A percentile compares a stretch with the other conserved stretches of the same genome.
Evolutionary conservation across 2,113 vertebrate species (phyloP).

Genomic region (Zeus faber): DNA sequence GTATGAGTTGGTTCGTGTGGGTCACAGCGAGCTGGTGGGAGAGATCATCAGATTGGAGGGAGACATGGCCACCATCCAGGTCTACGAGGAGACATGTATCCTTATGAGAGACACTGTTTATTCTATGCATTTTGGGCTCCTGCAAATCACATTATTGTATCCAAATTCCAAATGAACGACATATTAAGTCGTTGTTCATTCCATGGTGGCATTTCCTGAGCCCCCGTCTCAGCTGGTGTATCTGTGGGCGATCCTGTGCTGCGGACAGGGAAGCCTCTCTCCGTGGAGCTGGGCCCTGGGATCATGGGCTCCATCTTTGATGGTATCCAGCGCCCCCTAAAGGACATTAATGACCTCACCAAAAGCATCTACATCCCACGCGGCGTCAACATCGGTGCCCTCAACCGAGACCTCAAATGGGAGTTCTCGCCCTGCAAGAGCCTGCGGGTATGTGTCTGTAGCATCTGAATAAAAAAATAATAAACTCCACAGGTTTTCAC

Average conservation of each 20-base stretch:
- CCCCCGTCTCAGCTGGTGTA: slow-evolving; percentile 83
- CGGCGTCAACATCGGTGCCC: slow-evolving; percentile 92
- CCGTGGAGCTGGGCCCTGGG: slow-evolving; percentile 93
- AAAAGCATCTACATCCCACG: slow-evolving; percentile 97
- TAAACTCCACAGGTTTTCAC: background rate
- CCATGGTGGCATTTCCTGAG: slow-evolving; percentile 78
- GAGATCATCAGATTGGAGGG: slow-evolving; percentile 94
- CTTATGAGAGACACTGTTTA: slow-evolving; percentile 44
- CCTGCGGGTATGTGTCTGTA: slow-evolving; percentile 78
- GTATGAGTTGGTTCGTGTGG: slow-evolving; percentile 94
- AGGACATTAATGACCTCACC: slow-evolving; percentile 89
- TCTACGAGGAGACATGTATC: slow-evolving; percentile 98
- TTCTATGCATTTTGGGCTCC: background rate
- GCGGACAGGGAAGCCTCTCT: slow-evolving; percentile 94
- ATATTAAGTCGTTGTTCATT: background rate
- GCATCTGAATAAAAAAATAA: too few species aligned
- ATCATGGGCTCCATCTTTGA: slow-evolving; percentile 99
- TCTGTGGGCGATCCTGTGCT: slow-evolving; percentile 96
- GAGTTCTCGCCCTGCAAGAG: slow-evolving; percentile 89
- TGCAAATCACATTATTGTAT: background rate
- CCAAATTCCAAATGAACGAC: background rate
- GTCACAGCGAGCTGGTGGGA: slow-evolving; percentile 90
- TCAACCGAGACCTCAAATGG: slow-evolving; percentile 93
- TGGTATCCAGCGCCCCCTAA: slow-evolving; percentile 94
- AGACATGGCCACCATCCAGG: slow-evolving; percentile 93